Percentiles rank a stretch among this genome's conserved stretches.
phyloP scores from a whole-genome alignment of 2,797 vertebrate genomes.

The Ibycter americanus region DNA sequence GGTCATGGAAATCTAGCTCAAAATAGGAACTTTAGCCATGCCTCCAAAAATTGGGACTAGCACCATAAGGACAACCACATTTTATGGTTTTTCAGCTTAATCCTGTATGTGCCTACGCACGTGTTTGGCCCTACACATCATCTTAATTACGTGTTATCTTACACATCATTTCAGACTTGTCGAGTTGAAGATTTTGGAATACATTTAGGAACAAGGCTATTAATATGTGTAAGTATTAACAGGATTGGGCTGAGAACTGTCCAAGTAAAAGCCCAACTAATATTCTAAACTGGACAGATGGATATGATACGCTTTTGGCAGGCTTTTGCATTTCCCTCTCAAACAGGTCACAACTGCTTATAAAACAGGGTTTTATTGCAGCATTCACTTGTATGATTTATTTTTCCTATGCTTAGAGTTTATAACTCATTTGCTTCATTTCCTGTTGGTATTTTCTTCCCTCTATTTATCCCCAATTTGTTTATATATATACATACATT shows the following conservation, averaged over 20 bases:
- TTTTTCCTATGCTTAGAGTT: background rate
- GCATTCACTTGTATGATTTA: background rate
- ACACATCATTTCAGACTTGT: background rate
- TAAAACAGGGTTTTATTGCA: constrained; percentile 26
- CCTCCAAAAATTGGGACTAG: background rate
- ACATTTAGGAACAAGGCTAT: background rate
- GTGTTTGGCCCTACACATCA: background rate
- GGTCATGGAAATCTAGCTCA: background rate
- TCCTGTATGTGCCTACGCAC: background rate
- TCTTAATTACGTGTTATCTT: background rate
- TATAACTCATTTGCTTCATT: constrained; percentile 1
- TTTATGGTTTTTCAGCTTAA: background rate
- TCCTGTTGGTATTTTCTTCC: background rate
- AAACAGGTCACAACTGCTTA: constrained; percentile 44
- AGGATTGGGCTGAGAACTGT: background rate
- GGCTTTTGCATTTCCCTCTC: background rate
- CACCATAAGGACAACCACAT: background rate
- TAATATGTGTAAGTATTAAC: background rate
- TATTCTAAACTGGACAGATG: constrained; percentile 30
- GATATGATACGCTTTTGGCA: constrained; percentile 29
- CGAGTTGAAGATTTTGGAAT: background rate
- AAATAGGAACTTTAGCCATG: background rate
- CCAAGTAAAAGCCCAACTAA: background rate
- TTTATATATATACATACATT: background rate
- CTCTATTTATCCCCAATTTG: background rate